A percentile compares a stretch with the other conserved stretches of the same genome.
These are phyloP conservation scores for Tenodera sinensis DNA, from an alignment of 2,888 invertebrate species.

Conservation along the genomic window DNA sequence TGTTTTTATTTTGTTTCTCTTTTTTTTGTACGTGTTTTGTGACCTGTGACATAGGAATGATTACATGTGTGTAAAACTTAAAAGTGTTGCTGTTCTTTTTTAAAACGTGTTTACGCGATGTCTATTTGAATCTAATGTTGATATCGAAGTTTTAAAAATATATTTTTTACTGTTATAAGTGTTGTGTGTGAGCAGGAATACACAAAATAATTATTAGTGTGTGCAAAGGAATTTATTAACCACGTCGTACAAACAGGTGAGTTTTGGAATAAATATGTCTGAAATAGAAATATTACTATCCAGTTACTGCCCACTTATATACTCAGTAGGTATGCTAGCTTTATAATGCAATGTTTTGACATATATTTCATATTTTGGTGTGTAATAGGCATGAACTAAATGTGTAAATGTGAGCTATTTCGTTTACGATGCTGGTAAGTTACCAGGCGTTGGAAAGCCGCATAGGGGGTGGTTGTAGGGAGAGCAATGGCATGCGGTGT, in stretches of 20 bases:
- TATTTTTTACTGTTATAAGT: slow-evolving; percentile 5
- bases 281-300: neutral
- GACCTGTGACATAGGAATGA: neutral
- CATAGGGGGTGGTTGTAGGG: neutral
- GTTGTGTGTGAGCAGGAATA: neutral
- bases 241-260: neutral
- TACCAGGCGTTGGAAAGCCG: neutral
- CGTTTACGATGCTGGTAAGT: no score
- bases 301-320: no score
- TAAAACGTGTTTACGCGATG: neutral
- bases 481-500: neutral
- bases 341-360: no score
- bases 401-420: no score
- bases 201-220: neutral
- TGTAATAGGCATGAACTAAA: no score
- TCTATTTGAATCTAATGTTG: neutral
- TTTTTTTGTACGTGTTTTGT: neutral
- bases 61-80: neutral
- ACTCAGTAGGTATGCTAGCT: no score
- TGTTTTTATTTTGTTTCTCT: neutral
- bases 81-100: neutral
- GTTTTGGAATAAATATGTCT: neutral
- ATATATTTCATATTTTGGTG: no score
- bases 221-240: neutral
- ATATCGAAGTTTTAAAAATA: neutral